Evolutionary conservation across 53 echinoderm and acorn worm species (phyloP).

Genomic region (Antedon mediterranea): DNA sequence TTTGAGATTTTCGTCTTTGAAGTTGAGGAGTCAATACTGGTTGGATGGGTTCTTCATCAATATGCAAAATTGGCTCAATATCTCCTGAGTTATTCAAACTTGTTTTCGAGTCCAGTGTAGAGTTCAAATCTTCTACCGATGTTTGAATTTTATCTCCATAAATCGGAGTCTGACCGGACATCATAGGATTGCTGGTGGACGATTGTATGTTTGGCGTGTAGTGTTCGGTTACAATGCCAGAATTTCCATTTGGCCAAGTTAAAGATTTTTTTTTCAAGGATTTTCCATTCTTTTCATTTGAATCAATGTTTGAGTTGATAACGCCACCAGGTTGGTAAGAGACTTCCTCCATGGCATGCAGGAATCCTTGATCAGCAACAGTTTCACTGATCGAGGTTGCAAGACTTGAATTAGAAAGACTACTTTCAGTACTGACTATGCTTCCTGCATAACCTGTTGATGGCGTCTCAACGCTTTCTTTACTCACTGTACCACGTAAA

Average conservation of each 20-base stretch:
- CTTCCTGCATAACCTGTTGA: slow-evolving; percentile 29
- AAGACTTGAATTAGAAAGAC: slow-evolving; percentile 71
- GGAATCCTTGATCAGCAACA: slow-evolving; percentile 57
- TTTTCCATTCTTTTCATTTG: slow-evolving; percentile 59
- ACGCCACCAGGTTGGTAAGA: slow-evolving; percentile 53
- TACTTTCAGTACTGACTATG: slow-evolving; percentile 71
- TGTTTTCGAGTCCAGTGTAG: background rate
- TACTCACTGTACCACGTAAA: slow-evolving; percentile 39
- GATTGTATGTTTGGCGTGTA: slow-evolving; percentile 68
- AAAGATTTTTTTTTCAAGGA: slow-evolving; percentile 67
- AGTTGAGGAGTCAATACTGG: background rate
- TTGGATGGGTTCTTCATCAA: background rate
- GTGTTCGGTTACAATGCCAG: slow-evolving; percentile 59
- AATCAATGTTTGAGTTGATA: slow-evolving; percentile 47
- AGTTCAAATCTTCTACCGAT: background rate
- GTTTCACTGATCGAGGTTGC: slow-evolving; percentile 87
- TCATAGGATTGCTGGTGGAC: slow-evolving; percentile 60
- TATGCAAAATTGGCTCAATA: background rate
- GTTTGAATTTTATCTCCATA: background rate
- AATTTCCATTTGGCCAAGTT: slow-evolving; percentile 96
- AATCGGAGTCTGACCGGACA: slow-evolving; percentile 17
- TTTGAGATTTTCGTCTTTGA: background rate
- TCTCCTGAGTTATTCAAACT: background rate
- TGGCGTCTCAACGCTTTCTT: slow-evolving; percentile 22
- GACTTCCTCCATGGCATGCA: slow-evolving; percentile 59